Evolutionary conservation across 2,888 invertebrate species (phyloP), one percentile per base, ranked within the genome.

Genomic region (Torymus texanus): DNA sequence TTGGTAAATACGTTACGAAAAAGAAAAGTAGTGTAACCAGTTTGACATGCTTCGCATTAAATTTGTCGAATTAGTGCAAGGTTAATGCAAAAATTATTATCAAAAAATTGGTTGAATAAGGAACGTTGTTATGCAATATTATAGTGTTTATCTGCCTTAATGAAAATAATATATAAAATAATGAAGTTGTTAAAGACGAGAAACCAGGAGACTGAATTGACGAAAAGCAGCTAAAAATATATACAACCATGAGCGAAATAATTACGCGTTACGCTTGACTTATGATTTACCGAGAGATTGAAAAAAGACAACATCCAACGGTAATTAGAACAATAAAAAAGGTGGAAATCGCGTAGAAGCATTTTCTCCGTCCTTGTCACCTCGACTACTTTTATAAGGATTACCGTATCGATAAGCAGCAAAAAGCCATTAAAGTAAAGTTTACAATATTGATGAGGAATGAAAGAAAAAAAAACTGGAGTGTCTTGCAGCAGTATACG

Each of bases 281-380:
- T 55, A 21, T 63, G 68, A n/a, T 16, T 51, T 24, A 13, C 50
- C 5, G 13, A 18, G 8, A 63, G n/a, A 21, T 11, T 12, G n/a
- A 56, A 70, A 70, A 51, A 62, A 70, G 63, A 41, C 59, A 66
- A 29, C 66, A 78, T 78, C 77, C 74, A 78, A 74, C 74, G 73
- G 63, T 70, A 74, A 78, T 78, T 73, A 63, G 78, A 73, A 55
- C 73, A 73, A 62, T 62, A 68, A 72, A 73, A 71, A 61, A 59
- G 50, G 53, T 58, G 59, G 61, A 51, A 67, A 68, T 76, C 50
- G 70, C 62, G 2, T 50, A 62, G 18, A 63, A 16, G 2, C 63
- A 59, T 77, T 77, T 71, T 72, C 77, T 66, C 71, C 51, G 71
- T 63, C 72, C 77, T 77, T 72, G 72, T 65, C 62, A 13, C 24